These are phyloP conservation scores for Oncorhynchus mykiss DNA, from an alignment of 2,113 vertebrate genomes.

Conservation along the genomic window DNA sequence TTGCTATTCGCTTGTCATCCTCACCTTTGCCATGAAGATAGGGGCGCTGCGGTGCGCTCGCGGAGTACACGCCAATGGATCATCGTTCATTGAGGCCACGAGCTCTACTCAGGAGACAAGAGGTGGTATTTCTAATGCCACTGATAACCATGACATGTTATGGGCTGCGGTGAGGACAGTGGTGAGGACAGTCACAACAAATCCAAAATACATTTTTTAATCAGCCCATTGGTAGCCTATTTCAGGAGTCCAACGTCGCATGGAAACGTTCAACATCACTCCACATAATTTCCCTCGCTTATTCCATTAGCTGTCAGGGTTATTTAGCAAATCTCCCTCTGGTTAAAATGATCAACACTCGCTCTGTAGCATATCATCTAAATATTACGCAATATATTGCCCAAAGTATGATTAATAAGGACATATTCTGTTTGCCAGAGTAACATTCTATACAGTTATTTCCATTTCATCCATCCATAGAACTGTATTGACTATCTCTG, in stretches of 20 bases:
- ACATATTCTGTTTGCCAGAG: too few relatives aligned
- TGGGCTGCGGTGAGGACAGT: not conserved
- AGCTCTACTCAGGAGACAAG: not conserved
- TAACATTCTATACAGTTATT: too few relatives aligned
- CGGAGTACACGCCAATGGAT: not conserved
- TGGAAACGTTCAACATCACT: conserved; percentile 31
- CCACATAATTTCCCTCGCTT: conserved; percentile 39
- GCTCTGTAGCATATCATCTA: conserved; percentile 1
- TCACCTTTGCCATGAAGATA: not conserved
- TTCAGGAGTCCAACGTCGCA: not conserved
- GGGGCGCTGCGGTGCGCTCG: not conserved
- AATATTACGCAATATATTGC: not conserved
- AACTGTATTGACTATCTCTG: too few relatives aligned
- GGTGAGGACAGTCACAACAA: not conserved
- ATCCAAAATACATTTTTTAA: not conserved
- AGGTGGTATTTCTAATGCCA: not conserved
- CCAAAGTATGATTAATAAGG: too few relatives aligned
- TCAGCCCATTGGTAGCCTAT: not conserved
- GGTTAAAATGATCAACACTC: conserved; percentile 52
- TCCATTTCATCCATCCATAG: too few relatives aligned
- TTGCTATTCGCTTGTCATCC: not conserved
- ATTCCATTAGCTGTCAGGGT: conserved; percentile 54
- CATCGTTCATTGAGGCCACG: not conserved
- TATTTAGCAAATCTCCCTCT: conserved; percentile 20
- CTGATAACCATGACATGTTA: not conserved